phyloP scores from a whole-genome alignment of 2,113 vertebrate species.

The Hippocampus barbouri region DNA sequence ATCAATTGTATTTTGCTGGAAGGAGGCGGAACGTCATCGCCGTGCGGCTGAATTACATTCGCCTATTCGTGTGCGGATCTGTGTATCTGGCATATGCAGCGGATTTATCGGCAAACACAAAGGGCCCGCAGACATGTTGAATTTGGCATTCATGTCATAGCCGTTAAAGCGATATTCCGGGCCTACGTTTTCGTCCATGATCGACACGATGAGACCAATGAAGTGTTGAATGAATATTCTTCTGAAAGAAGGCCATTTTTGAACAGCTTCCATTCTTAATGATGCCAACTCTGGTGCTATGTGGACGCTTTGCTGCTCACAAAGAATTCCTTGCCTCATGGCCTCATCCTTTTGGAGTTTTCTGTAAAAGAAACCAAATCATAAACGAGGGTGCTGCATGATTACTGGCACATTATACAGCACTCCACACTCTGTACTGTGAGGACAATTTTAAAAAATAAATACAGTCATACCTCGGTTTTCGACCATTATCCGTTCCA shows the following conservation, averaged over 20 bases:
- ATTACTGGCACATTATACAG: constrained; percentile 28
- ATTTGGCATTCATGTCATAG: constrained; percentile 13
- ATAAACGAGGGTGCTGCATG: constrained; percentile 29
- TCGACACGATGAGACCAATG: constrained; percentile 11
- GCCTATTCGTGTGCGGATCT: too few relatives aligned
- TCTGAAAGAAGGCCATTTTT: background rate
- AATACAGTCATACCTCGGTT: too few relatives aligned
- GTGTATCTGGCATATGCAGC: too few relatives aligned
- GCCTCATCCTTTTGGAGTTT: constrained; percentile 5
- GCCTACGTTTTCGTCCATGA: constrained; percentile 14
- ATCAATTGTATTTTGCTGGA: too few relatives aligned
- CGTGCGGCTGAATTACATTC: too few relatives aligned
- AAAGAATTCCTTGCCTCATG: constrained; percentile 44
- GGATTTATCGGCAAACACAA: background rate
- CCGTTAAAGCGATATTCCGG: constrained; percentile 17
- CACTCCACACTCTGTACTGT: constrained; percentile 6
- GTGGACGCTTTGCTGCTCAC: constrained; percentile 20
- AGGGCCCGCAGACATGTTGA: background rate
- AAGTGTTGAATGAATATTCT: background rate
- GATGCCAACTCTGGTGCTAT: constrained; percentile 44
- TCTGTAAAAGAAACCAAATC: constrained; percentile 14
- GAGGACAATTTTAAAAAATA: too few relatives aligned
- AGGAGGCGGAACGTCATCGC: too few relatives aligned
- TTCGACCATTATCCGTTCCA: too few relatives aligned
- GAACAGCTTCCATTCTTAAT: constrained; percentile 11